Conservation (phyloP, 2,113 vertebrate species). For the Parus major region DNA sequence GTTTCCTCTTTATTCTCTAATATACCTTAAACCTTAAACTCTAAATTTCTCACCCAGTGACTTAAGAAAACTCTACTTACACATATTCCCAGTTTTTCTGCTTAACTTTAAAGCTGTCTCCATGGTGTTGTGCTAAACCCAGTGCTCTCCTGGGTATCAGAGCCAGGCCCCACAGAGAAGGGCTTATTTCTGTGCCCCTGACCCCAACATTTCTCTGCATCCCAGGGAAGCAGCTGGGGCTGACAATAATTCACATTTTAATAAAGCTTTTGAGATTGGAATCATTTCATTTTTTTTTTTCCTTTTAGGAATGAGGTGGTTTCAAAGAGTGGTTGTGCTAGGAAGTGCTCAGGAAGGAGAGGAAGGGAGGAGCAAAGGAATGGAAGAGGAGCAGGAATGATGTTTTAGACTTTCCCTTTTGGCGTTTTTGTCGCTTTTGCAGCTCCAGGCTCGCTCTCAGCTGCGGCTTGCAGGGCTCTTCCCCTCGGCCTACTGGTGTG, state of each 20-base stretch:
- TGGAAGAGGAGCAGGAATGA: neutral
- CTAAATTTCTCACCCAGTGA: too few species aligned
- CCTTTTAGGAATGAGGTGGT: fast-evolving
- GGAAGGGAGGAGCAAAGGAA: neutral
- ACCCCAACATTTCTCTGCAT: neutral
- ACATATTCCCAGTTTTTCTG: too few species aligned
- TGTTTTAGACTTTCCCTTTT: neutral
- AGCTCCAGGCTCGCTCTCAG: slow-evolving; percentile 84
- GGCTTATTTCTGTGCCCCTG: too few species aligned
- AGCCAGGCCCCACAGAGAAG: too few species aligned
- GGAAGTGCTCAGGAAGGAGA: neutral
- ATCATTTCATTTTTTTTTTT: fast-evolving
- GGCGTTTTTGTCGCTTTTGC: neutral
- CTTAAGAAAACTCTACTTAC: too few species aligned
- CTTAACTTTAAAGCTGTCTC: too few species aligned
- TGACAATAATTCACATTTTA: neutral
- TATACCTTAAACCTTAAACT: too few species aligned
- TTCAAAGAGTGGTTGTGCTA: neutral
- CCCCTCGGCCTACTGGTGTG: slow-evolving; percentile 91
- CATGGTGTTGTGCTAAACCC: too few species aligned
- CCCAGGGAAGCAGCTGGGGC: neutral
- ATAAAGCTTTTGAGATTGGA: neutral
- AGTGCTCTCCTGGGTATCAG: too few species aligned
- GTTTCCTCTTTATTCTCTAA: too few species aligned
- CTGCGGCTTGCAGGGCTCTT: slow-evolving; percentile 82